Percentiles rank a stretch among this genome's conserved stretches.
These are phyloP conservation scores for Polyommatus iphigenia DNA, from an alignment of 2,888 invertebrate genomes.

Conservation along the genomic window DNA sequence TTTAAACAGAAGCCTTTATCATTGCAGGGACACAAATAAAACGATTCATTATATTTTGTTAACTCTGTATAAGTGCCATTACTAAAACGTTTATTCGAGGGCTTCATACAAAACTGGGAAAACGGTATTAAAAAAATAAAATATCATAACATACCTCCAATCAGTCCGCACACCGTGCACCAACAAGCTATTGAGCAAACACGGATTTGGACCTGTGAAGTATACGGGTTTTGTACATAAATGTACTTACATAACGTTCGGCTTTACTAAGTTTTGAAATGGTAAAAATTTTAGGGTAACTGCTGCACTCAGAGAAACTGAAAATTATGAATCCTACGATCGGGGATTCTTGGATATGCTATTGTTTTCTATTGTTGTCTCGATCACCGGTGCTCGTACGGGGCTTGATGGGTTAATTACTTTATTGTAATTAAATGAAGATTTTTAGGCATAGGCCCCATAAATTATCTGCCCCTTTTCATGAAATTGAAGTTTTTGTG, in stretches of 20 bases:
- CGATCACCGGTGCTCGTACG: too few species aligned
- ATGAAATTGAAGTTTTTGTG: too few species aligned
- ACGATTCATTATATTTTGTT: neutral
- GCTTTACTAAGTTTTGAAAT: neutral
- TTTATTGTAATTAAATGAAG: too few species aligned
- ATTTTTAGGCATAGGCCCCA: too few species aligned
- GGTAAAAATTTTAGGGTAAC: neutral
- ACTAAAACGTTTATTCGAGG: neutral
- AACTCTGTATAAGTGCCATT: neutral
- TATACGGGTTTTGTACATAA: neutral
- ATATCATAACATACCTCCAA: slow-evolving; percentile 7
- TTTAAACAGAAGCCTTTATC: too few species aligned
- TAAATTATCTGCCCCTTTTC: too few species aligned
- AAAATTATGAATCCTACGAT: too few species aligned
- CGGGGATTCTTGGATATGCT: too few species aligned
- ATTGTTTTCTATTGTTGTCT: too few species aligned
- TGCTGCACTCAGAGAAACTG: too few species aligned
- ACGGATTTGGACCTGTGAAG: slow-evolving; percentile 15
- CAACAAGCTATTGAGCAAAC: slow-evolving; percentile 23
- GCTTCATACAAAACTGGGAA: neutral
- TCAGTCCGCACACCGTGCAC: slow-evolving; percentile 9
- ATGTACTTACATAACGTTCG: neutral
- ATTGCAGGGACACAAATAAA: too few species aligned
- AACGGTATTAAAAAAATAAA: neutral
- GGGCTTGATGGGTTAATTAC: too few species aligned